Conservation (phyloP, 2,113 vertebrate genomes). For the Noctilio leporinus region DNA sequence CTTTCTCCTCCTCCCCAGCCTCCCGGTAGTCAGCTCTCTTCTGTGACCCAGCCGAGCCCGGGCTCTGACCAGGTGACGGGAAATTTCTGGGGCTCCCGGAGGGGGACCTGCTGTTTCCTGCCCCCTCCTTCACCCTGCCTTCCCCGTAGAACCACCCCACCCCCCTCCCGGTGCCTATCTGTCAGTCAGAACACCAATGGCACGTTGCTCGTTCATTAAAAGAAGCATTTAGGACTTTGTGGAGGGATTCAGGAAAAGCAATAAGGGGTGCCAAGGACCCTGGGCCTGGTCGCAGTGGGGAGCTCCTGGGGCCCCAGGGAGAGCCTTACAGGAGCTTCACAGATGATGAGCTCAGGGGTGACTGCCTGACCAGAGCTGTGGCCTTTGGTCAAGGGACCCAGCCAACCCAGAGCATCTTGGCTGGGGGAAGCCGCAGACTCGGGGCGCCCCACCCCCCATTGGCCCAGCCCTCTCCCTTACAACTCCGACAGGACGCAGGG, state of each 20-base stretch:
- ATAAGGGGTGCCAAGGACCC: rapidly evolving
- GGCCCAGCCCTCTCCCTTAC: no score
- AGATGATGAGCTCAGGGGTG: background rate
- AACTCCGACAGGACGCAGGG: background rate
- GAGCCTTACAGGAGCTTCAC: background rate
- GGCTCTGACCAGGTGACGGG: background rate
- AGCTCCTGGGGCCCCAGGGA: background rate
- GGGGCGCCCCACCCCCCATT: no score
- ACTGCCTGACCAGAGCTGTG: background rate
- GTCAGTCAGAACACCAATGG: background rate
- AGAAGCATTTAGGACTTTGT: background rate
- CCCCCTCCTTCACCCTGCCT: background rate
- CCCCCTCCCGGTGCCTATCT: background rate
- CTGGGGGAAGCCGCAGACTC: background rate
- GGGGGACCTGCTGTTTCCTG: background rate
- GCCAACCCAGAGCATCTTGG: background rate
- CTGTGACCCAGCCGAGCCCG: background rate
- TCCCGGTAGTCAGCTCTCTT: background rate
- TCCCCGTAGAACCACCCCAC: background rate
- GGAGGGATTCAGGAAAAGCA: background rate
- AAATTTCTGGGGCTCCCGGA: background rate
- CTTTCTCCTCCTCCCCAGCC: background rate
- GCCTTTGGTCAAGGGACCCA: background rate
- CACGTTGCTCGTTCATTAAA: background rate
- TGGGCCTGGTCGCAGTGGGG: background rate